Conservation (phyloP, 1,140 invertebrate genomes). For the Anastrepha ludens region DNA sequence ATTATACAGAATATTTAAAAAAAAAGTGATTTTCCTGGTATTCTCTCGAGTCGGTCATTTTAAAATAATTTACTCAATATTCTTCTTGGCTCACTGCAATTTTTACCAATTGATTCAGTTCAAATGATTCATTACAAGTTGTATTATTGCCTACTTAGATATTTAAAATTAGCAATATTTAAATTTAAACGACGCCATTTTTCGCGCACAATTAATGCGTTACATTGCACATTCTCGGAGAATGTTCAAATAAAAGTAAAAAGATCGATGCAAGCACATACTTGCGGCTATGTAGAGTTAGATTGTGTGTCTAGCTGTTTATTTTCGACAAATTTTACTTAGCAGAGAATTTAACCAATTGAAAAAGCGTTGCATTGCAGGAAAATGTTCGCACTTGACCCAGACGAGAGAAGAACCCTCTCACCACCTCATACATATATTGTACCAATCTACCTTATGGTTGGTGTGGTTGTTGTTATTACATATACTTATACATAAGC, state of each 20-base stretch:
- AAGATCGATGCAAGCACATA: background rate
- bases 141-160: background rate
- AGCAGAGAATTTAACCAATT: background rate
- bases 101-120: slow-evolving; percentile 7
- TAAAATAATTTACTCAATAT: background rate
- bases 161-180: slow-evolving; percentile 38
- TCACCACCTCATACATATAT: background rate
- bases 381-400: slow-evolving; percentile 43
- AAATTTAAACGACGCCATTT: slow-evolving; percentile 48
- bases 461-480: background rate
- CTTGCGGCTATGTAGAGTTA: background rate
- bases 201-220: slow-evolving; percentile 13
- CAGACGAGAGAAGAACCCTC: background rate
- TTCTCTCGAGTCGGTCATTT: background rate
- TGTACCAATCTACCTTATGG: too few relatives aligned
- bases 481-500: background rate
- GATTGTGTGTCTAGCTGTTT: background rate
- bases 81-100: slow-evolving; percentile 1
- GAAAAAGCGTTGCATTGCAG: background rate
- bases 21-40: background rate
- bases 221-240: slow-evolving; percentile 19
- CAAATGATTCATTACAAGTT: slow-evolving; percentile 44
- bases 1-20: too few relatives aligned
- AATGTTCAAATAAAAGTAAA: background rate
- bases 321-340: slow-evolving; percentile 22